phyloP scores from a whole-genome alignment of 2,888 invertebrate genomes.

The Drosophila leonis region DNA sequence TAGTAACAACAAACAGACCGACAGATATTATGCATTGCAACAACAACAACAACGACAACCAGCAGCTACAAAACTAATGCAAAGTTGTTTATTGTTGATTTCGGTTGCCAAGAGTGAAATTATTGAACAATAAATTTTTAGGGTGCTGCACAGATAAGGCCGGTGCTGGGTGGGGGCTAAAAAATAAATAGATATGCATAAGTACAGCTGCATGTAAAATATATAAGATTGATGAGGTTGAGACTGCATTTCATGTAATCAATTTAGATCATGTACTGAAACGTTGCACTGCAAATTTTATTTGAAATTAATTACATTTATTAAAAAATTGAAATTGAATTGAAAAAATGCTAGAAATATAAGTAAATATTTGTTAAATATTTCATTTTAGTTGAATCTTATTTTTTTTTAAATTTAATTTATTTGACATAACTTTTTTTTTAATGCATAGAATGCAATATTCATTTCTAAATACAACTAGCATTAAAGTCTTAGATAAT shows the following conservation, averaged over 20 bases:
- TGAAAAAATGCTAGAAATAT: no score
- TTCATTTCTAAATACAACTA: neutral
- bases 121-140: conserved; percentile 70
- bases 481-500: neutral
- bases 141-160: conserved; percentile 6
- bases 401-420: no score
- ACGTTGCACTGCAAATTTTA: neutral
- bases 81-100: conserved; percentile 73
- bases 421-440: no score
- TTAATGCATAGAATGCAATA: neutral
- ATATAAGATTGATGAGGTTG: neutral
- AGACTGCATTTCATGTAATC: neutral
- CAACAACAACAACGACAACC: conserved; percentile 43
- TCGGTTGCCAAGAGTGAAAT: conserved; percentile 80
- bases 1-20: conserved; percentile 66
- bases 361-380: no score
- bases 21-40: conserved; percentile 72
- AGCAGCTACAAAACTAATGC: conserved; percentile 62
- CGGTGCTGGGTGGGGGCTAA: no score
- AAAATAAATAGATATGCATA: conserved; percentile 1
- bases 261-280: neutral
- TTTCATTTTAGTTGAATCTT: no score
- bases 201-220: neutral
- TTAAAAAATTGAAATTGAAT: neutral
- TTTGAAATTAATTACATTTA: neutral